Evolutionary conservation across 2,797 vertebrate genomes (phyloP).

Genomic region (Momotus momota): DNA sequence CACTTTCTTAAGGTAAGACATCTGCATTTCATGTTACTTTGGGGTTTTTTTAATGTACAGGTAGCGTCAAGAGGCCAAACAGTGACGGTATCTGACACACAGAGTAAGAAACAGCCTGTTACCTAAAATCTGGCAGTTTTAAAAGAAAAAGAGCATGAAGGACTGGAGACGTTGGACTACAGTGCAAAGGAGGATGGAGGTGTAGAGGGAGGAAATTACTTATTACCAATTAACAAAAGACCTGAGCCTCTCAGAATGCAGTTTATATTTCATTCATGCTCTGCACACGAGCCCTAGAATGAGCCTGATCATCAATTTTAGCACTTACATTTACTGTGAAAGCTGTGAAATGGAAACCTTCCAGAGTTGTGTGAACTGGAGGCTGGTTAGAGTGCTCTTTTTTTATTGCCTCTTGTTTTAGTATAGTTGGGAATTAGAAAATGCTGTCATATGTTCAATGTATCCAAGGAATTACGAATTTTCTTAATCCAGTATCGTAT

Average conservation of each 20-base stretch:
- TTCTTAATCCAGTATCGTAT: not conserved
- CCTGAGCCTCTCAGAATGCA: not conserved
- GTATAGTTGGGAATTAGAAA: not conserved
- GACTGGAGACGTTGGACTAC: not conserved
- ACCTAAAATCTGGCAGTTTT: not conserved
- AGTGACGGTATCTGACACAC: not conserved
- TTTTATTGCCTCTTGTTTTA: not conserved
- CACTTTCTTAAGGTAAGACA: constrained; percentile 96
- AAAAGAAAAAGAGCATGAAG: not conserved
- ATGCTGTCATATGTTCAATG: not conserved
- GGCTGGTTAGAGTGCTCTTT: not conserved
- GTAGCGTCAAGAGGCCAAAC: not conserved
- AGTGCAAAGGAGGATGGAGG: not conserved
- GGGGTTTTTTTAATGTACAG: not conserved
- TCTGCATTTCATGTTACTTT: not conserved
- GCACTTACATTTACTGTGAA: not conserved
- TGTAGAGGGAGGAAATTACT: not conserved
- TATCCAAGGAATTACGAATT: accelerated
- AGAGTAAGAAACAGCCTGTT: not conserved
- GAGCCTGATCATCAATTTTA: not conserved
- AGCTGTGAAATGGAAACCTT: not conserved
- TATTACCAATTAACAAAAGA: not conserved
- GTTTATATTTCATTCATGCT: not conserved
- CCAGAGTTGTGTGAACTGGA: not conserved
- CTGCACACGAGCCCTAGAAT: not conserved